Percentiles rank a stretch among this genome's conserved stretches.
Conservation (phyloP, 37 sponge, comb jelly and placozoan species). For the Lycopodina hypogea region DNA sequence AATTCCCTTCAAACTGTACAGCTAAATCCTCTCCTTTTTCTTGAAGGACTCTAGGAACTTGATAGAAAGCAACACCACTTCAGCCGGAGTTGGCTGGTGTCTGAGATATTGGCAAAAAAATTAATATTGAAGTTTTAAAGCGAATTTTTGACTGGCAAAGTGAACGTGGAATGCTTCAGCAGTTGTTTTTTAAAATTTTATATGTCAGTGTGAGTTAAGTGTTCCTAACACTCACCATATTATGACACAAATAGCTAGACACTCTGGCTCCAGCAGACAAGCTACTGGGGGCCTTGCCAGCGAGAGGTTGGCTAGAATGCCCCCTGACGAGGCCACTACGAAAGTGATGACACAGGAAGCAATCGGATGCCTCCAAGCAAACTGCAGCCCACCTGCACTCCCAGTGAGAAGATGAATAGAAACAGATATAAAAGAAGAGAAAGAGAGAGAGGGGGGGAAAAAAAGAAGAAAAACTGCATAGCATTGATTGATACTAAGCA, state of each 20-base stretch:
- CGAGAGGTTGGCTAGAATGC: constrained; percentile 37
- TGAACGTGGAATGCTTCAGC: neutral
- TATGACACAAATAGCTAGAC: constrained; percentile 1
- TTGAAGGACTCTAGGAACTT: too few relatives aligned
- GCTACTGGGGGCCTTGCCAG: constrained; percentile 58
- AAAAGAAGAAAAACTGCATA: too few relatives aligned
- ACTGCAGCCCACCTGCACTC: constrained; percentile 25
- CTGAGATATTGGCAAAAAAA: too few relatives aligned
- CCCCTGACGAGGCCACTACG: constrained; percentile 44
- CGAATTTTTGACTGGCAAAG: neutral
- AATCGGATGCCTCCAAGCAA: constrained; percentile 58
- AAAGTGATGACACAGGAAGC: constrained; percentile 54
- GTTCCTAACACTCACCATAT: constrained; percentile 35
- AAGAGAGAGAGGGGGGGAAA: too few relatives aligned
- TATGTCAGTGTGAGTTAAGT: too few relatives aligned
- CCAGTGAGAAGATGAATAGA: too few relatives aligned
- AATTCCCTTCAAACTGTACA: too few relatives aligned
- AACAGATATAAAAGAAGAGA: neutral
- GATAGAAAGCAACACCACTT: too few relatives aligned
- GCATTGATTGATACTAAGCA: too few relatives aligned
- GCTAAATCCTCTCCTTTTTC: too few relatives aligned
- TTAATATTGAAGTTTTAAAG: too few relatives aligned
- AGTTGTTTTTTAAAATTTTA: neutral
- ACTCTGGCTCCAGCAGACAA: constrained; percentile 19
- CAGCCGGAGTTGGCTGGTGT: too few relatives aligned